Percentiles rank a stretch among this genome's conserved stretches.
Evolutionary conservation across 1,140 invertebrate genomes (phyloP).

Genomic region (Eulimnadia texana): DNA sequence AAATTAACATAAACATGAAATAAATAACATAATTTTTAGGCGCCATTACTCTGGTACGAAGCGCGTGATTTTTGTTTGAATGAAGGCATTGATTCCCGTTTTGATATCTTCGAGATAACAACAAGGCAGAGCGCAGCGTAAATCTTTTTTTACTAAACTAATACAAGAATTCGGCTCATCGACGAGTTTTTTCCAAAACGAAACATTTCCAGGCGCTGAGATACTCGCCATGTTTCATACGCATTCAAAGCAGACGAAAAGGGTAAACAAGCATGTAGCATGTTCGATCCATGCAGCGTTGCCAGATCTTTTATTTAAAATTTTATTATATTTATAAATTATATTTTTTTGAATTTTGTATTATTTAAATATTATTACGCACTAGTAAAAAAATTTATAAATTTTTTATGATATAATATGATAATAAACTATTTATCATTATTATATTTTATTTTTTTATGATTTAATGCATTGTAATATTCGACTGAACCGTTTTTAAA

Average conservation of each 20-base stretch:
- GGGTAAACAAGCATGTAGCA: too few relatives aligned
- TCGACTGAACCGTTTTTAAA: too few relatives aligned
- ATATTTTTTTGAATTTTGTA: too few relatives aligned
- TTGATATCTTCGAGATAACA: not conserved
- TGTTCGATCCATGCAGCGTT: too few relatives aligned
- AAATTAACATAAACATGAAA: not conserved
- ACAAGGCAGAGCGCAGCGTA: not conserved
- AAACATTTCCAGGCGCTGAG: not conserved
- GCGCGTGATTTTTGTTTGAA: not conserved
- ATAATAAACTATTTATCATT: too few relatives aligned
- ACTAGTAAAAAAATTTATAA: too few relatives aligned
- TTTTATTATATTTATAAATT: too few relatives aligned
- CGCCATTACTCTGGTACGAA: constrained; percentile 7
- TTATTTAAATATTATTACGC: too few relatives aligned
- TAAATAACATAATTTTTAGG: not conserved
- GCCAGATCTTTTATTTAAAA: too few relatives aligned
- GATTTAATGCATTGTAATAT: too few relatives aligned
- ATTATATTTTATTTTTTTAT: too few relatives aligned
- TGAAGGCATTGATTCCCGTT: not conserved
- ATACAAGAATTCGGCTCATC: constrained; percentile 1
- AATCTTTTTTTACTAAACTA: not conserved
- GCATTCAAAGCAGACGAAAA: not conserved
- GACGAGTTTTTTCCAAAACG: not conserved
- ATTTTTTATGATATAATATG: too few relatives aligned
- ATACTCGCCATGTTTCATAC: not conserved